Evolutionary conservation across 2,113 vertebrate species (phyloP), one percentile per base, ranked within the genome.

Genomic region (Pipra filicauda): DNA sequence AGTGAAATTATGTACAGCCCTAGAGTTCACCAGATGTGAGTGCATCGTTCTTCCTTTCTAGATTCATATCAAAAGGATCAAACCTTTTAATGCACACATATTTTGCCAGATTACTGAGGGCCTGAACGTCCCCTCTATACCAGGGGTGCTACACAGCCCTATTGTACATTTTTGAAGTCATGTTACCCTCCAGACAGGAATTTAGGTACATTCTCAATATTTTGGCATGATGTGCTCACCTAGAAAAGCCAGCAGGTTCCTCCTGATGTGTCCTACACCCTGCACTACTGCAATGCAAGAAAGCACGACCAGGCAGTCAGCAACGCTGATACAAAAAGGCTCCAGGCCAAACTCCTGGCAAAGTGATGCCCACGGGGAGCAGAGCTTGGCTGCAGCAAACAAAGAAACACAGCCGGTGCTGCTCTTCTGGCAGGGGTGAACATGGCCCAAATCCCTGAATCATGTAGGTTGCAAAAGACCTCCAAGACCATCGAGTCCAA

Each of bases 401-500:
- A 44, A 37, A 85, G 37, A 51, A 55, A 74, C 65, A 46, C 0
- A 0, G 81, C 59, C 55, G 4, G 1, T 1, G 3, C 69, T 78
- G 81, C 65, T 81, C 43, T 14, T 37, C 15, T 49, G 54, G 41
- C 8, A 39, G 62, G 10, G 20, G 7, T 71, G 28, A 83, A 39
- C 4, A 3, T 17, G 41, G 49, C 44, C 44, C n/a, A 43, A 35
- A 62, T 27, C n/a, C 35, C 71, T 55, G 16, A 2, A 6, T 23
- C 71, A 0, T 31, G 8, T 9, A 31, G 41, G n/a, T 2, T 70
- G 55, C n/a, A 35, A 75, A 62, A 75, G 17, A 20, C n/a, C 46
- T 67, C 3, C 37, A 2, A 41, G n/a, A 0, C 2, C 33, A 30
- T 0, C 0, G 1, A 48, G 41, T 3, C 23, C 14, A 0, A 30